Evolutionary conservation across 2,888 invertebrate genomes (phyloP).

Genomic region (Plebejus anna): DNA sequence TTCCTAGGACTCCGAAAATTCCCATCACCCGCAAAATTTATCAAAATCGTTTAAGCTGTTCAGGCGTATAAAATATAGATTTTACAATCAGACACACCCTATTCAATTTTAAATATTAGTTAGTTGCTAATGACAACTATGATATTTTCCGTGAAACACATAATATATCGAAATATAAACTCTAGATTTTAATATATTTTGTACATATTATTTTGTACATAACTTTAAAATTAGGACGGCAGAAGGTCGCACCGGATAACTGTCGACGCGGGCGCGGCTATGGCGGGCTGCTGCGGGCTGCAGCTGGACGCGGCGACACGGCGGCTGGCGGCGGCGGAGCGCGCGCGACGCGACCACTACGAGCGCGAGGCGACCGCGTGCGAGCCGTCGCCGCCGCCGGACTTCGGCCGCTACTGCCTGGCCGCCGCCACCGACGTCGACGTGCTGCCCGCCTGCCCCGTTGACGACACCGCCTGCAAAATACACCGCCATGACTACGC

Average conservation of each 20-base stretch:
- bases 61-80: no score
- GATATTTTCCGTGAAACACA: no score
- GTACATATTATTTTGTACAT: no score
- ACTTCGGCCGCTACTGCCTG: constrained; percentile 30
- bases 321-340: constrained; percentile 34
- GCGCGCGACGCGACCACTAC: constrained; percentile 37
- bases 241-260: not conserved
- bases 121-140: no score
- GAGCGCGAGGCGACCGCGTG: constrained; percentile 33
- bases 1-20: no score
- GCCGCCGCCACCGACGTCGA: constrained; percentile 33
- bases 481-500: constrained; percentile 30
- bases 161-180: no score
- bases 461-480: constrained; percentile 45
- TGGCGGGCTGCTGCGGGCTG: constrained; percentile 37
- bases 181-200: no score
- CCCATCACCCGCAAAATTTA: no score
- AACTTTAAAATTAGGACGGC: not conserved
- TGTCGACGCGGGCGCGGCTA: not conserved
- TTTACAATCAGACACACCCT: no score
- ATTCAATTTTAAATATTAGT: no score
- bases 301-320: constrained; percentile 37
- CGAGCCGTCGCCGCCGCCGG: constrained; percentile 19
- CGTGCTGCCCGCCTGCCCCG: constrained; percentile 41
- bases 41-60: no score